Evolutionary conservation across 2,797 vertebrate genomes (phyloP), one percentile per base, ranked within the genome.

Genomic region (Lutjanus campechanus): DNA sequence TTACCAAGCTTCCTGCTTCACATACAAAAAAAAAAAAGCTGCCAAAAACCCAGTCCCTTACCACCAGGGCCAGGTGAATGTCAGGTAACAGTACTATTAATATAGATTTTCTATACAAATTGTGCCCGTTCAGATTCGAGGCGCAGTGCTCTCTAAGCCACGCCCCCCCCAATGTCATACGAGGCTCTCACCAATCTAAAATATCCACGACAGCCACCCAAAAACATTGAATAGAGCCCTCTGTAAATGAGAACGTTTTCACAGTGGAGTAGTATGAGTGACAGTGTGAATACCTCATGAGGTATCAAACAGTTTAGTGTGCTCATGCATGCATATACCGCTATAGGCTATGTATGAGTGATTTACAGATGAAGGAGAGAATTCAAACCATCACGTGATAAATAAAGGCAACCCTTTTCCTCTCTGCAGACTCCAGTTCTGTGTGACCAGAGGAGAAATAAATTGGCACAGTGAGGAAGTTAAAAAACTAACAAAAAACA

Each of bases 181-280:
- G 0, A 68, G 47, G 55, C 66, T 75, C 20, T 59, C 43, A 55
- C 56, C 22, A 62, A 66, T 10, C 55, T 67, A 25, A 7, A 55
- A 58, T 56, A 65, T 88, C 69, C 76, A 84, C 20, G 13, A 62
- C 61, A 51, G 77, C 67, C 69, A 73, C 60, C 29, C 41, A 50
- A 53, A 72, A 67, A 73, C 68, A 17, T 69, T 2, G 67, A 73
- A 47, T 65, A 67, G 22, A 89, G 84, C 89, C 84, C 90, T 85
- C 79, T 76, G 74, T 20, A 19, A 55, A 76, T 51, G 69, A 81
- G 65, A 86, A 79, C 58, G 20, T 74, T 75, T 94, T 94, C 93
- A 95, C 93, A 95, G 94, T 94, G 93, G 89, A 89, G 87, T 77
- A 84, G 84, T 85, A 81, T 40, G 85, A 87, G 79, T 78, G 84